Evolutionary conservation across 1,140 invertebrate genomes (phyloP).

Genomic region (Pogonomyrmex barbatus): DNA sequence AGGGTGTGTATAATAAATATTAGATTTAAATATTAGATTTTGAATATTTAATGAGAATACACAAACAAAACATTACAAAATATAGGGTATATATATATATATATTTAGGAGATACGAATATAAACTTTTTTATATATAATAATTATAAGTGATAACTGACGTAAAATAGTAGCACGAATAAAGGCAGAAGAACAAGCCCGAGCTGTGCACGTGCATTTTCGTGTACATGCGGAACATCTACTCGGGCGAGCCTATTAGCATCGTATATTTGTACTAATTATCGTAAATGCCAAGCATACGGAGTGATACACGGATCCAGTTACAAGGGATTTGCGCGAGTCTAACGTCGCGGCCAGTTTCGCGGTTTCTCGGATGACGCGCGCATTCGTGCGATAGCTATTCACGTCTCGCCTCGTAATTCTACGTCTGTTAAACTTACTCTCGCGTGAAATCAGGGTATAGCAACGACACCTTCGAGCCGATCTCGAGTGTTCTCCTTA

Average conservation of each 20-base stretch:
- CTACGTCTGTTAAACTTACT: neutral
- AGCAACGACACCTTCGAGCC: neutral
- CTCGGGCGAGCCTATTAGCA: slow-evolving; percentile 17
- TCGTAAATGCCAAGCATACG: slow-evolving; percentile 37
- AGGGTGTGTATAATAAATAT: neutral
- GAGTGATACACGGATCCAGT: neutral
- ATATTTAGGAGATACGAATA: neutral
- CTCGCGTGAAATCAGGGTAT: neutral
- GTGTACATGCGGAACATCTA: neutral
- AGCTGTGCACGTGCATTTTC: neutral
- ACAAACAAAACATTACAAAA: neutral
- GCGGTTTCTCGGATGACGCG: slow-evolving; percentile 19
- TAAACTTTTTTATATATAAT: neutral
- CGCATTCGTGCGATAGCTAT: slow-evolving; percentile 10
- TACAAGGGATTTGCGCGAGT: neutral
- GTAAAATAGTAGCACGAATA: neutral
- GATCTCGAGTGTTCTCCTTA: slow-evolving; percentile 17
- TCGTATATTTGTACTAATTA: slow-evolving; percentile 49
- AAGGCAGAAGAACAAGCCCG: neutral
- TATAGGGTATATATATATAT: too few relatives aligned
- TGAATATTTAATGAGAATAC: neutral
- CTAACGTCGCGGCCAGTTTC: neutral
- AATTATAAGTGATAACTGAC: neutral
- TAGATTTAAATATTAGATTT: neutral
- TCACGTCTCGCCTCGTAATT: neutral